phyloP scores from a whole-genome alignment of 2,888 invertebrate species.

The Plusia festucae region DNA sequence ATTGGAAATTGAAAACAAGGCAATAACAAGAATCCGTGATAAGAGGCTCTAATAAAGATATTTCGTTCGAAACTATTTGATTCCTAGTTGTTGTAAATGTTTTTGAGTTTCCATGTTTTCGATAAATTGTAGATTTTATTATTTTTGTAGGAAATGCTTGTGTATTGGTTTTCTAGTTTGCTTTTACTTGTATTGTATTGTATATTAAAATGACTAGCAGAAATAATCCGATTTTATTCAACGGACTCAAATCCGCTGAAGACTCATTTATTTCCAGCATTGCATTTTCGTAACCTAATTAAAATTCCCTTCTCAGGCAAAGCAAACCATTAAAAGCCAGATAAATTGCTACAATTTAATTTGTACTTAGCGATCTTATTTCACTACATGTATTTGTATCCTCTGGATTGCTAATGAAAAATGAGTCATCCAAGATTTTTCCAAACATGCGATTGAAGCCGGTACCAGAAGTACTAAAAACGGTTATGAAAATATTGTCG shows the following conservation, averaged over 20 bases:
- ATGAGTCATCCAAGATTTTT: too few relatives aligned
- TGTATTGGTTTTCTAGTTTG: conserved; percentile 20
- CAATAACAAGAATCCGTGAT: conserved; percentile 21
- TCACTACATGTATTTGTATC: background rate
- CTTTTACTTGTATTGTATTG: conserved; percentile 36
- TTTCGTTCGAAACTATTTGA: conserved; percentile 19
- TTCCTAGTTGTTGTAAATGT: conserved; percentile 27
- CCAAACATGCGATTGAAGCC: background rate
- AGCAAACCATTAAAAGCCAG: conserved; percentile 21
- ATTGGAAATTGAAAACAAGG: conserved; percentile 18
- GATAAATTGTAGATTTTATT: conserved; percentile 11
- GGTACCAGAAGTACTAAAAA: background rate
- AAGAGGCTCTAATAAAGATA: conserved; percentile 8
- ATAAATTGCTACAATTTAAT: conserved; percentile 37
- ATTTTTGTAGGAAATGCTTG: conserved; percentile 24
- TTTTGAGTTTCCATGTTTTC: conserved; percentile 3
- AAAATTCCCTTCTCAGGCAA: conserved; percentile 36
- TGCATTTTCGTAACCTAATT: conserved; percentile 23
- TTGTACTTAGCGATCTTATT: conserved; percentile 19
- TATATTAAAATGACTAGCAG: conserved; percentile 22
- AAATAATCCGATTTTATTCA: conserved; percentile 19
- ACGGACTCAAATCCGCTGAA: background rate
- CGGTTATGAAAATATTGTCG: background rate
- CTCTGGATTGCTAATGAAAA: too few relatives aligned
- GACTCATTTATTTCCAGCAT: conserved; percentile 3